Conservation (phyloP, 2,113 vertebrate species). For the Neotoma lepida region DNA sequence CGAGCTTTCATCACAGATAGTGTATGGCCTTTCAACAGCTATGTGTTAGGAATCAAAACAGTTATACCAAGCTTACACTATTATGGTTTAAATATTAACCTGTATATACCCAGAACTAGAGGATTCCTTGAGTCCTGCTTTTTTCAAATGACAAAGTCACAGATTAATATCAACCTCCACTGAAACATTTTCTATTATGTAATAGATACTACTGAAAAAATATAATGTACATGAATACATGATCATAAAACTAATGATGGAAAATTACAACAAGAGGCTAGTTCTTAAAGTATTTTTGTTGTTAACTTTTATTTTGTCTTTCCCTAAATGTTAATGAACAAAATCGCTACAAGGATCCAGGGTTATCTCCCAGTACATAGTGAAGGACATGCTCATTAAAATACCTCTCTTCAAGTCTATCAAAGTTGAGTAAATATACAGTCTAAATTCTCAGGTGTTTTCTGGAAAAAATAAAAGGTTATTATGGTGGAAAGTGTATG, state of each 20-base stretch:
- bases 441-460: not conserved
- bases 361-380: not conserved
- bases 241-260: conserved; percentile 15
- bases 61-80: conserved; percentile 45
- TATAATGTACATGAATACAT: not conserved
- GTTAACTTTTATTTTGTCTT: conserved; percentile 7
- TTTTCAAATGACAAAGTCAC: not conserved
- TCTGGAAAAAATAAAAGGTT: not conserved
- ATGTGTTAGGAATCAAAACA: conserved; percentile 50
- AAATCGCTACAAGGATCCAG: conserved; percentile 4
- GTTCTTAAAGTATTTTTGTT: not conserved
- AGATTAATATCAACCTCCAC: conserved; percentile 4
- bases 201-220: conserved; percentile 1
- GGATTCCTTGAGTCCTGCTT: not conserved
- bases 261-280: conserved; percentile 24
- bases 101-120: conserved; percentile 29
- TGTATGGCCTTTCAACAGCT: conserved; percentile 10
- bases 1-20: not conserved
- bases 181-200: conserved; percentile 25
- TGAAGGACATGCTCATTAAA: conserved; percentile 65
- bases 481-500: not conserved
- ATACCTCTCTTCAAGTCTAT: not conserved
- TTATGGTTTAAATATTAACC: conserved; percentile 6
- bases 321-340: conserved; percentile 48
- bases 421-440: not conserved